Evolutionary conservation across 2,888 invertebrate species (phyloP).

Genomic region (Diachrysia chrysitis): DNA sequence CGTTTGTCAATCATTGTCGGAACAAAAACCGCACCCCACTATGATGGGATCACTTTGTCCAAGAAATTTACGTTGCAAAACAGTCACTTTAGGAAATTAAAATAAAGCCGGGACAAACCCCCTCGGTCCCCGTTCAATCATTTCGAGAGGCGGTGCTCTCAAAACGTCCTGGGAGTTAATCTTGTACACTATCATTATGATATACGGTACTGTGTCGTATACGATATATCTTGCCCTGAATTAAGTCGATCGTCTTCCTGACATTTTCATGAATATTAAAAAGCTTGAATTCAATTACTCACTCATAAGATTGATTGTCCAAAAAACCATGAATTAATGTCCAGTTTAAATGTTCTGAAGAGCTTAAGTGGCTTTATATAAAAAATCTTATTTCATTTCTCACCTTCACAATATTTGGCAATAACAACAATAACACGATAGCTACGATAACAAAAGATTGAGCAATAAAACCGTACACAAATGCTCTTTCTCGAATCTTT

Average conservation of each 20-base stretch:
- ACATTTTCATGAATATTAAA: background rate
- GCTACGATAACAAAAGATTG: constrained; percentile 48
- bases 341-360: background rate
- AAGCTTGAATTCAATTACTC: background rate
- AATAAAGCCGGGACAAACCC: constrained; percentile 83
- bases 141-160: constrained; percentile 83
- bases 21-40: constrained; percentile 70
- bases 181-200: constrained; percentile 71
- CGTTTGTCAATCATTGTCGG: constrained; percentile 65
- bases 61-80: constrained; percentile 84
- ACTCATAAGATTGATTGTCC: background rate
- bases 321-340: background rate
- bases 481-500: constrained; percentile 69
- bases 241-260: background rate
- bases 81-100: constrained; percentile 88
- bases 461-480: constrained; percentile 65
- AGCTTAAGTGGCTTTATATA: background rate
- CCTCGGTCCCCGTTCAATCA: constrained; percentile 88
- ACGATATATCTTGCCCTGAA: constrained; percentile 36
- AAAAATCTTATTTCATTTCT: background rate
- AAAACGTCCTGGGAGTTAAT: constrained; percentile 81
- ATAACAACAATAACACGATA: constrained; percentile 22
- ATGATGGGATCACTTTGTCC: constrained; percentile 71
- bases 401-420: background rate
- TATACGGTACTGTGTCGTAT: constrained; percentile 65